Evolutionary conservation across 2,888 invertebrate species (phyloP).

Genomic region (Stenchaetothrips biformis): DNA sequence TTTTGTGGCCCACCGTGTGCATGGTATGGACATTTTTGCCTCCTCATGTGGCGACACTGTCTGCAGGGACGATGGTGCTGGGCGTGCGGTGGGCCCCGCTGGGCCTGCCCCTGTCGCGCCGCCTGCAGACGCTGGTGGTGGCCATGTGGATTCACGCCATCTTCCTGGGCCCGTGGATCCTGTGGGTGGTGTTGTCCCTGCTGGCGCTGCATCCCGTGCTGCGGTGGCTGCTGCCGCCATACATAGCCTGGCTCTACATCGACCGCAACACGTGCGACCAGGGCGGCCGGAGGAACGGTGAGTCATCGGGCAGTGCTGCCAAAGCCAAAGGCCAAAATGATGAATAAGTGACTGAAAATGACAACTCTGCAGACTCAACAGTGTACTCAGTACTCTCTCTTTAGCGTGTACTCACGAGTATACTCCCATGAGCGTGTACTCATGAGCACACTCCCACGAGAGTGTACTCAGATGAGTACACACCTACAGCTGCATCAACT

Average conservation of each 20-base stretch:
- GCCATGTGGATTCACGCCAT: constrained; percentile 66
- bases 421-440: no score
- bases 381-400: no score
- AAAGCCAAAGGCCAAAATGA: no score
- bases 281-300: constrained; percentile 41
- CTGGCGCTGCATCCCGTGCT: constrained; percentile 36
- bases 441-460: no score
- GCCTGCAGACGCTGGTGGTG: constrained; percentile 78
- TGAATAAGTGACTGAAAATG: no score
- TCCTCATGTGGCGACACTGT: no score
- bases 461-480: no score
- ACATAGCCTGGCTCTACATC: constrained; percentile 61
- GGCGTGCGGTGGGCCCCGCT: constrained; percentile 85
- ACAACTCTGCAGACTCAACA: no score
- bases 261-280: constrained; percentile 58
- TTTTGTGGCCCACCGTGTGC: no score
- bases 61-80: constrained; percentile 45
- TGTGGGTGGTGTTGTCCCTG: not conserved
- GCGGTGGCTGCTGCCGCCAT: constrained; percentile 44
- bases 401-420: no score
- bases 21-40: no score
- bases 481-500: no score
- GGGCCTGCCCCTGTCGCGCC: constrained; percentile 65
- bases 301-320: not conserved
- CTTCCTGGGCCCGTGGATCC: constrained; percentile 53